These are phyloP conservation scores for Drosophila gunungcola DNA, from an alignment of 1,140 invertebrate genomes.

Conservation along the genomic window DNA sequence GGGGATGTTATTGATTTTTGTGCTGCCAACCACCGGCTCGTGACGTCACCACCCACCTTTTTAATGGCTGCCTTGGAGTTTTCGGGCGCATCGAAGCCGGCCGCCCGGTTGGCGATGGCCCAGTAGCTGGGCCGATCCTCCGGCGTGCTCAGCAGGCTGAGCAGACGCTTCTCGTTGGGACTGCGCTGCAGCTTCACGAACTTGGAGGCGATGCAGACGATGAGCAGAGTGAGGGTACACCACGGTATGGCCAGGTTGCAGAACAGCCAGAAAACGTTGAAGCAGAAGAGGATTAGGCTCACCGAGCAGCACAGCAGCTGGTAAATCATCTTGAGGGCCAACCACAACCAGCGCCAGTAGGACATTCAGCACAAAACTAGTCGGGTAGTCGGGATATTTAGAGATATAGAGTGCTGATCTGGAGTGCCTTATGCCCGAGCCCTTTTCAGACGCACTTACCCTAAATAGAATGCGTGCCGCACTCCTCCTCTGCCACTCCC, in stretches of 20 bases:
- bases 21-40: constrained; percentile 25
- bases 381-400: not conserved
- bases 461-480: constrained; percentile 58
- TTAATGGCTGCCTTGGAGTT: constrained; percentile 81
- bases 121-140: constrained; percentile 76
- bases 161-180: constrained; percentile 75
- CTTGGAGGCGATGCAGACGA: constrained; percentile 79
- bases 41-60: constrained; percentile 74
- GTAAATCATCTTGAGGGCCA: constrained; percentile 80
- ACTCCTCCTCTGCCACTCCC: constrained; percentile 42
- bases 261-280: constrained; percentile 81
- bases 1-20: constrained; percentile 77
- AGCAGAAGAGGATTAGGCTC: constrained; percentile 76
- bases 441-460: constrained; percentile 51
- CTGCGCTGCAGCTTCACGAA: constrained; percentile 79
- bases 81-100: constrained; percentile 82
- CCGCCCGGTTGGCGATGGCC: constrained; percentile 80
- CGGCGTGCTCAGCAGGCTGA: constrained; percentile 58
- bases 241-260: constrained; percentile 83
- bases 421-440: constrained; percentile 23
- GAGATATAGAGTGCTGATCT: not conserved
- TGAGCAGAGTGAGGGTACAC: constrained; percentile 71
- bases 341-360: constrained; percentile 72
- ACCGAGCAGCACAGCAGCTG: constrained; percentile 73
- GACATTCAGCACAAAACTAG: constrained; percentile 70